Evolutionary conservation across 2,888 invertebrate species (phyloP), one percentile per base, ranked within the genome.

Genomic region (Andrena camellia): DNA sequence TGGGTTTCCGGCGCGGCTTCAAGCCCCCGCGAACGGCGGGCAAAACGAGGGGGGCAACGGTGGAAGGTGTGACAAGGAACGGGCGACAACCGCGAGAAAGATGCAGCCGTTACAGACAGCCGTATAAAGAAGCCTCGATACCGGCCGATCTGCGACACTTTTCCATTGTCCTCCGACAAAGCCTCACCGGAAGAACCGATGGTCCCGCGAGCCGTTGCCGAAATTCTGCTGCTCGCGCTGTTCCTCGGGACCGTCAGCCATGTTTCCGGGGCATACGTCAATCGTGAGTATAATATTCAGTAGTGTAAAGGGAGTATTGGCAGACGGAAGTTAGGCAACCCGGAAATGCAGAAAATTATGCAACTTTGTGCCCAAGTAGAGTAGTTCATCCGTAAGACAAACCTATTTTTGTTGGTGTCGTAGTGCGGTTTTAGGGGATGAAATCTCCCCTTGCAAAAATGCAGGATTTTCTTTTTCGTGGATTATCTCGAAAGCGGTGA

Each of bases 121-220:
- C 84, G 79, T 93, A 93, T 93, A 93, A 93, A 93, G 90, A 89
- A 92, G 89, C 89, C 81, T 66, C 83, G 85, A 66, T 84, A 76
- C 59, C 78, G 75, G 81, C 83, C 83, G 77, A 75, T 83, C 85
- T 87, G 87, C 83, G 89, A 92, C 92, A 92, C 84, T 92, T 92
- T 91, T 91, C 88, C 85, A 88, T 90, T 86, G 86, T 80, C 88
- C 88, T 83, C 76, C 86, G 85, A 85, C 86, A 76, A 81, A 85
- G 86, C 82, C 81, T 89, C 89, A 89, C 83, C 54, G 52, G 62
- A 67, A 76, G 64, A 68, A 52, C 20, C 20, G 59, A 85, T 87
- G 83, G 63, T 59, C 6, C 35, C 60, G 13, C 71, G 52, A 50
- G 5, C 57, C 54, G 26, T 62, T 73, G 29, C 62, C 69, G 33